Evolutionary conservation across 2,113 vertebrate species (phyloP), one percentile per base, ranked within the genome.

Genomic region (Protobothrops flavoviridis): DNA sequence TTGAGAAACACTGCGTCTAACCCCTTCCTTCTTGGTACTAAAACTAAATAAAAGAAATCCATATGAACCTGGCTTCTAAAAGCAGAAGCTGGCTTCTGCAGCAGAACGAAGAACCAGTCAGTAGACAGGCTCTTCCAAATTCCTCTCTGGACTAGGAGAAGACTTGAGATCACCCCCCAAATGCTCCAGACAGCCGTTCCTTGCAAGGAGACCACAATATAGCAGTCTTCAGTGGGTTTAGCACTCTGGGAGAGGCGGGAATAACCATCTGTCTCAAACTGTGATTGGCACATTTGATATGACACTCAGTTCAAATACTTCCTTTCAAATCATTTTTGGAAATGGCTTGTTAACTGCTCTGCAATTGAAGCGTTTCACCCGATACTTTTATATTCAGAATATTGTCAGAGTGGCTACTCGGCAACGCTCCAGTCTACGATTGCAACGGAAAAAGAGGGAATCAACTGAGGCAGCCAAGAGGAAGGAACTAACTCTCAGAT

Each of bases 401-500:
- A 45, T 5, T 3, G 57, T 43, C 88, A 45, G 43, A 24, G 56
- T 24, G 6, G 24, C 33, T 57, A 43, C 88, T 43, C 2, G 23
- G 23, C 43, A 56, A 61, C 3, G 6, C 4, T 6, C 29, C 21
- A 57, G 29, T 64, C 23, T 43, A 90, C 89, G 50, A 26, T 4
- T 20, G 57, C 56, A 52, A 21, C 5, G 1, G 45, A 17, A 13
- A 45, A 50, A 69, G 21, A 9, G 26, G 24, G 23, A 48, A 48
- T 61, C 8, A 15, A 26, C 29, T 20, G 55, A 26, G 29, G 81
- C 0, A 93, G 9, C n/a, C 92, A 91, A 11, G 11, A 91, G 6
- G 7, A 8, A 0, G 5, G 55, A 56, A 95, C 97, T 92, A 85
- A 97, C 98, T 96, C 97, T 97, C 61, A 99, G 87, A 95, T 98